Evolutionary conservation across 2,113 vertebrate genomes (phyloP).

Genomic region (Callopanchax toddi): DNA sequence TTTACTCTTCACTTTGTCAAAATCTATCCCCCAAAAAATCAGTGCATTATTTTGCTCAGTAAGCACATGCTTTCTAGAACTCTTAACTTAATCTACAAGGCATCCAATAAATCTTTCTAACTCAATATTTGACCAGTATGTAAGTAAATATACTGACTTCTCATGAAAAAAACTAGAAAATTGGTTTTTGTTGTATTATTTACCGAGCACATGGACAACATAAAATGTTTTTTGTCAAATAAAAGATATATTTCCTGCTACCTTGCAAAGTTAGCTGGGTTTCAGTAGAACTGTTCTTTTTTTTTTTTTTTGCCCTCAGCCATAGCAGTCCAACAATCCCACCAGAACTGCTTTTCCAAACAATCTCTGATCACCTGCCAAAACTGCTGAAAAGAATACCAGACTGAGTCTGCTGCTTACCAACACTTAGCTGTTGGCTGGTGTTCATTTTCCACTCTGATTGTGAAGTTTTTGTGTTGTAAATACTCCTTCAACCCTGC

Average conservation of each 20-base stretch:
- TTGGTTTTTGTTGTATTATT: too few relatives aligned
- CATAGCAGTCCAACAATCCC: neutral
- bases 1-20: too few relatives aligned
- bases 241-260: too few relatives aligned
- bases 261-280: neutral
- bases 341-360: conserved; percentile 22
- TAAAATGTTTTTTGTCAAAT: too few relatives aligned
- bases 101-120: conserved; percentile 2
- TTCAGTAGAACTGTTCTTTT: neutral
- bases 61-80: too few relatives aligned
- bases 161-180: conserved; percentile 18
- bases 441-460: neutral
- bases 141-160: neutral
- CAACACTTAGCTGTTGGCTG: neutral
- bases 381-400: neutral
- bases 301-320: neutral
- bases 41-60: too few relatives aligned
- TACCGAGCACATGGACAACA: too few relatives aligned
- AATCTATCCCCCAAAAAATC: too few relatives aligned
- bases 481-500: conserved; percentile 6
- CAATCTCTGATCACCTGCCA: conserved; percentile 28
- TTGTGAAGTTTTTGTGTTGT: conserved; percentile 8
- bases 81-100: conserved; percentile 8
- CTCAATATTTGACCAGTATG: conserved; percentile 7
- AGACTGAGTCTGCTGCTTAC: conserved; percentile 1